Conservation (phyloP, 2,888 invertebrate genomes). For the Andrena praecox region DNA sequence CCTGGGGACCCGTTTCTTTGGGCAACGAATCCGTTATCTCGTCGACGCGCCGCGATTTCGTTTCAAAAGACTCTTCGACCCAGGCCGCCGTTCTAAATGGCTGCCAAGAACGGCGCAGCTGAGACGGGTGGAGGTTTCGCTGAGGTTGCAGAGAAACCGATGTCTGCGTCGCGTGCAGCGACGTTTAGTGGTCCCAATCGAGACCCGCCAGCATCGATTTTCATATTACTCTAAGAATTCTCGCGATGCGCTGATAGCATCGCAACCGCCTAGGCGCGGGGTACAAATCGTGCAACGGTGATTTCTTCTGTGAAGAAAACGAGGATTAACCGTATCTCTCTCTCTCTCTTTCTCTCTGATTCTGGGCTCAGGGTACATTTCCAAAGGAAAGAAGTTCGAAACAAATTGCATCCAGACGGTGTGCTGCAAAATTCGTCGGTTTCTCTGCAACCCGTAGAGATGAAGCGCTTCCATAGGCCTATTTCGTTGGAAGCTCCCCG, state of each 20-base stretch:
- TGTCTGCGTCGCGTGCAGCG: too few species aligned
- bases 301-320: conserved; percentile 55
- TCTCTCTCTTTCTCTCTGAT: neutral
- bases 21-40: conserved; percentile 16
- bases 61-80: neutral
- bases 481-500: neutral
- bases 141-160: too few species aligned
- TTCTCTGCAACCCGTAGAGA: neutral
- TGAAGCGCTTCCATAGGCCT: neutral
- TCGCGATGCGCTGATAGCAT: neutral
- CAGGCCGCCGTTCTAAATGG: too few species aligned
- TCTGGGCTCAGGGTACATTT: conserved; percentile 1
- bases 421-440: neutral
- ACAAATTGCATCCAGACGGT: neutral
- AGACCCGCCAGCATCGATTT: neutral
- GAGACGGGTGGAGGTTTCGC: too few species aligned
- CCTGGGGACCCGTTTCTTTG: neutral
- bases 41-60: conserved; percentile 11
- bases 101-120: too few species aligned
- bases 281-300: neutral
- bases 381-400: conserved; percentile 1
- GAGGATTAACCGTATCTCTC: neutral
- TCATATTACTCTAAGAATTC: neutral
- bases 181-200: neutral
- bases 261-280: neutral